Evolutionary conservation across 2,888 invertebrate species (phyloP), one percentile per base, ranked within the genome.

Genomic region (Heliconius ethilla): DNA sequence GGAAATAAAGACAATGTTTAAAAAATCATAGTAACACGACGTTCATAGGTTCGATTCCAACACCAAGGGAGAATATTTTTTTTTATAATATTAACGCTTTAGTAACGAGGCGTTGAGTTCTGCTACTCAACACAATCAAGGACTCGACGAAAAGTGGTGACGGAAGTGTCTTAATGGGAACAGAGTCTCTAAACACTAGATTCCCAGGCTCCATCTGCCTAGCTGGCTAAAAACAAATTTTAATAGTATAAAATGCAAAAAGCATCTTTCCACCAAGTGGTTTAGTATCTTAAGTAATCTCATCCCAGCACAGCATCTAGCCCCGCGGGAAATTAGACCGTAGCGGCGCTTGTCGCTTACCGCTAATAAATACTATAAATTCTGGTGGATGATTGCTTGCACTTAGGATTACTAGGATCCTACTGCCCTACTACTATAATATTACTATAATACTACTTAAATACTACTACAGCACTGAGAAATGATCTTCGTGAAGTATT

Each of bases 261-360:
- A 33, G 13, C n/a, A 13, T 33, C 13, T 55, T 59, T 59, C 55
- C 13, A 25, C 7, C 13, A 59, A n/a, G 70, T 55, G 70, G 15
- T 55, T 33, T 37, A n/a, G 70, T 67, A 55, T 33, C 37, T 29
- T n/a, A n/a, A 33, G 72, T 72, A 72, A 72, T 72, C 59, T 72
- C 13, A 29, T 59, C 33, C n/a, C 33, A 59, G 72, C n/a, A 63
- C 63, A 25, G 18, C 55, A 22, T 25, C 27, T 2, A 13, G 70
- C 45, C 79, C 66, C 79, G 77, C 62, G 79, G 79, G 79, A 79
- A 79, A 79, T 79, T 62, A 77, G 25, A 72, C n/a, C 45, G n/a
- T 3, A 4, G 59, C 59, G 67, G 25, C 27, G 40, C 33, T 75
- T 70, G 37, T 69, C 69, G 77, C 74, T 76, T 73, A 72, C 33